phyloP scores from a whole-genome alignment of 2,113 vertebrate genomes.

The Tricholaema leucomelas region DNA sequence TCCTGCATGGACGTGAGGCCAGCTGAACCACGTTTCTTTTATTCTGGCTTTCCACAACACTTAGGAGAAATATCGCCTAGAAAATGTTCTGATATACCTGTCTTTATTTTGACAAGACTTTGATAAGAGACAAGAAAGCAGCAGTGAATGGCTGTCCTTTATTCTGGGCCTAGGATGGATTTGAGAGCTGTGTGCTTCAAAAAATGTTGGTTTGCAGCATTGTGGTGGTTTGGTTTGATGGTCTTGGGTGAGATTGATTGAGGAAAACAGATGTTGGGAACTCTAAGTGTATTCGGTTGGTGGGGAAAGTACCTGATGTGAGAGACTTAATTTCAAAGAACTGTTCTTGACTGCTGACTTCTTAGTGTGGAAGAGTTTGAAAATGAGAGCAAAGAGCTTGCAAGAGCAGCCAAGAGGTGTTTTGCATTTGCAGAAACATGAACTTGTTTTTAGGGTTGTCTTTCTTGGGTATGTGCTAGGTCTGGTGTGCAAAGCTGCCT shows the following conservation, averaged over 20 bases:
- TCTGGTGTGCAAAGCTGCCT: background rate
- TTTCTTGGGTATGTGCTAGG: background rate
- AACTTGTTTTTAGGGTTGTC: background rate
- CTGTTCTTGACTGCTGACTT: background rate
- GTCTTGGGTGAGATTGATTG: background rate
- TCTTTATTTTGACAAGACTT: background rate
- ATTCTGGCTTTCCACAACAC: background rate
- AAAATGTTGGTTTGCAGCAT: background rate
- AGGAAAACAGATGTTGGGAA: background rate
- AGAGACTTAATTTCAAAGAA: background rate
- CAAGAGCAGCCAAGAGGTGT: background rate
- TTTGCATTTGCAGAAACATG: background rate
- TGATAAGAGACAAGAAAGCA: background rate
- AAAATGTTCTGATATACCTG: background rate
- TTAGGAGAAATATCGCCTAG: background rate
- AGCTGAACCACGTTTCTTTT: background rate
- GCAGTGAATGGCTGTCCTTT: background rate
- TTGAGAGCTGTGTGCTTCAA: background rate
- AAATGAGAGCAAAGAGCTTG: background rate
- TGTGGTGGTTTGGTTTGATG: background rate
- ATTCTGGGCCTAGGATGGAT: background rate
- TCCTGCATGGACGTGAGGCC: background rate
- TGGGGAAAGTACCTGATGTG: background rate
- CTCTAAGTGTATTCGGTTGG: background rate
- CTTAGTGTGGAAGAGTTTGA: background rate